Evolutionary conservation across 2,797 vertebrate species (phyloP), one percentile per base, ranked within the genome.

Genomic region (Sciaenops ocellatus): DNA sequence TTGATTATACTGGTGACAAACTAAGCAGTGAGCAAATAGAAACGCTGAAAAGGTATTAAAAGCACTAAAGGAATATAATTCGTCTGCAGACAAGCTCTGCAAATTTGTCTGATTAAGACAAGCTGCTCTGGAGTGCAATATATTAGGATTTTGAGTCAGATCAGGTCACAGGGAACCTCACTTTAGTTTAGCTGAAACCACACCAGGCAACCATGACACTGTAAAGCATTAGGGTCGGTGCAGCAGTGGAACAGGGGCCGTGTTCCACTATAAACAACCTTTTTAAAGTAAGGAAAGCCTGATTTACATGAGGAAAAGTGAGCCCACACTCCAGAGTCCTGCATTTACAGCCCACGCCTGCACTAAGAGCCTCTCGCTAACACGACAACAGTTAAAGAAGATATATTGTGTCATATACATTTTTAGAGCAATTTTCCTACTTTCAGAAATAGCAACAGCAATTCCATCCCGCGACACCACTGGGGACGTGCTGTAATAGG

Each of bases 361-460:
- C 65, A 57, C 73, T 47, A 41, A 3, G 17, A 41, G 74, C 69
- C 69, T 80, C 75, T 64, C 67, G 50, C 80, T 6, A 69, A 79
- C 76, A 66, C 28, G 5, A 69, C 22, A 86, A 44, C 68, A 51
- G 64, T 55, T 30, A n/a, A 48, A 61, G 66, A 44, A 75, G 77
- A 85, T 82, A 64, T 52, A 81, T 71, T 75, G 70, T 68, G 83
- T 89, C 84, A 84, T 76, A 26, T 83, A 76, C 82, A 66, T 72
- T 67, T 93, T 89, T 80, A 92, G 78, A 92, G 78, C 69, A 6
- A 68, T 80, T 90, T 91, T 92, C 87, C 90, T 61, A 85, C 77
- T 83, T 84, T 78, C 89, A 85, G 75, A 91, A 94, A 94, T 88
- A 92, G 92, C 50, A 87, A 76, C 66, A 69, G 78, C 75, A 70